These are phyloP conservation scores for Colius striatus DNA, from an alignment of 2,113 vertebrate species.

Conservation along the genomic window DNA sequence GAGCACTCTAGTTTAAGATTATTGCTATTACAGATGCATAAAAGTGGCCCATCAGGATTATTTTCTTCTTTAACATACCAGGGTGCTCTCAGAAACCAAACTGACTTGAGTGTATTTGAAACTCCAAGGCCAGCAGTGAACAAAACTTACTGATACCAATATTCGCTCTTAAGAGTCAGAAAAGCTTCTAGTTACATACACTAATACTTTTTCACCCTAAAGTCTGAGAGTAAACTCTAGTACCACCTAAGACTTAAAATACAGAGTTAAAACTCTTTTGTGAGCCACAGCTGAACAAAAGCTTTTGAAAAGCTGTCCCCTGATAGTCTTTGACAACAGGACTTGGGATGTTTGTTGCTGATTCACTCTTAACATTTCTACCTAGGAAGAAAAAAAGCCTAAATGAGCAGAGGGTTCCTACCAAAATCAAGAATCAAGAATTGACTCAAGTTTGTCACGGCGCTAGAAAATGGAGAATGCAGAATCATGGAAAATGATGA, in stretches of 20 bases:
- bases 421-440: neutral
- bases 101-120: neutral
- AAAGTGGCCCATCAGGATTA: neutral
- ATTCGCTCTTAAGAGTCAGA: neutral
- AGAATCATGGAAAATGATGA: neutral
- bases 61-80: neutral
- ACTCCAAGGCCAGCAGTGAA: neutral
- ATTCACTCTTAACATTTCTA: neutral
- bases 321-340: neutral
- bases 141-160: neutral
- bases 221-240: neutral
- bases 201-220: neutral
- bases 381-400: neutral
- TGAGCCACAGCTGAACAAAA: neutral
- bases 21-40: neutral
- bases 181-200: neutral
- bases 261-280: neutral
- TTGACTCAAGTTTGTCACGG: neutral
- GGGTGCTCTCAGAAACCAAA: neutral
- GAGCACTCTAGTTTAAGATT: neutral
- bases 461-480: neutral
- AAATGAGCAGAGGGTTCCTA: neutral
- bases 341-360: neutral
- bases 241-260: neutral
- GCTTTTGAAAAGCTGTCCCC: neutral